phyloP scores from a whole-genome alignment of 1,140 invertebrate genomes.

The Platyscapa corneri region DNA sequence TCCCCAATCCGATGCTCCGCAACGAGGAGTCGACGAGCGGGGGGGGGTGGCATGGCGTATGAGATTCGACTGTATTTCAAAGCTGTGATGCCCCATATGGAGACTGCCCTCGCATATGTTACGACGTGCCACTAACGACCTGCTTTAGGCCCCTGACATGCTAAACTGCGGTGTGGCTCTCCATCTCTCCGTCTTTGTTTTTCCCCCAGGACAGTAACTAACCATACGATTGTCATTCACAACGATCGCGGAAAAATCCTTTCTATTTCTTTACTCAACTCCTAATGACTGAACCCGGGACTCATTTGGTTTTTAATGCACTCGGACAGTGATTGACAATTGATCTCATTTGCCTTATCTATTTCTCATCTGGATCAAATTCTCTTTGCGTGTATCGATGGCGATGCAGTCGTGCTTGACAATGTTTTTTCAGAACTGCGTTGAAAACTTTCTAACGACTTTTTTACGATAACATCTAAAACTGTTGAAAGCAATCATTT shows the following conservation, averaged over 20 bases:
- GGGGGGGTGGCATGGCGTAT: not conserved
- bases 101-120: conserved; percentile 75
- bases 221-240: conserved; percentile 70
- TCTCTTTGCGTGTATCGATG: too few species aligned
- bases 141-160: conserved; percentile 69
- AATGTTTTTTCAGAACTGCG: too few species aligned
- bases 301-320: conserved; percentile 14
- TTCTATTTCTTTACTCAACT: not conserved
- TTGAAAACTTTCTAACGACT: too few species aligned
- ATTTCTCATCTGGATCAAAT: too few species aligned
- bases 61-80: conserved; percentile 61
- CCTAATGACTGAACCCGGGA: conserved; percentile 3
- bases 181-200: too few species aligned
- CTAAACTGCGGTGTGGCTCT: conserved; percentile 74
- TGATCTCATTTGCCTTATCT: too few species aligned
- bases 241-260: conserved; percentile 47
- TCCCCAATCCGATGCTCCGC: not conserved
- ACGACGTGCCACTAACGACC: conserved; percentile 73
- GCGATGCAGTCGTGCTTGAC: too few species aligned
- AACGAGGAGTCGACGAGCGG: conserved; percentile 35
- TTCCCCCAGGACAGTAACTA: conserved; percentile 64
- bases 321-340: not conserved
- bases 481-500: too few species aligned
- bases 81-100: conserved; percentile 72
- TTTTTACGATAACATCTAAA: too few species aligned